phyloP scores from a whole-genome alignment of 2,888 invertebrate genomes.

The Sesamia inferens region DNA sequence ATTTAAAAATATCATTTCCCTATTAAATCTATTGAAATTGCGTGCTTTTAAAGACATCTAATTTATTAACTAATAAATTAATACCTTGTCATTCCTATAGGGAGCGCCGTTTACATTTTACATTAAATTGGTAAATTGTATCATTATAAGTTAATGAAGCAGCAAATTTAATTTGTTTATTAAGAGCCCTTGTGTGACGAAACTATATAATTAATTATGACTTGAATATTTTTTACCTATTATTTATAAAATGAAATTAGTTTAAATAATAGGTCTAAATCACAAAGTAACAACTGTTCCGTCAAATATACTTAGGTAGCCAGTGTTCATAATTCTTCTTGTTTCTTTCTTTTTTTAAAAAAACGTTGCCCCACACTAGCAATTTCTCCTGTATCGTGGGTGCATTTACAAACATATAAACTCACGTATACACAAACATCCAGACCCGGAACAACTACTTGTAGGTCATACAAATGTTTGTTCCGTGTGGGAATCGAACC shows the following conservation, averaged over 20 bases:
- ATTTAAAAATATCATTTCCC: neutral
- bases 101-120: neutral
- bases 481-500: too few species aligned
- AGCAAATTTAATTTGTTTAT: neutral
- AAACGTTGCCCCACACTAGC: too few species aligned
- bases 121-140: neutral
- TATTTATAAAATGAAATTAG: neutral
- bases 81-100: neutral
- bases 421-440: too few species aligned
- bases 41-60: neutral
- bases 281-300: conserved; percentile 11
- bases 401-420: too few species aligned
- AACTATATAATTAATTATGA: conserved; percentile 5
- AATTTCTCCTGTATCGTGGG: too few species aligned
- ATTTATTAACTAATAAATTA: neutral
- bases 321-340: neutral
- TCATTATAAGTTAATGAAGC: neutral
- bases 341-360: too few species aligned
- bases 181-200: conserved; percentile 7
- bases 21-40: neutral
- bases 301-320: neutral
- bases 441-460: too few species aligned
- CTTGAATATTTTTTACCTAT: neutral
- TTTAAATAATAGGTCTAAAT: conserved; percentile 1
- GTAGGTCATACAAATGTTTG: too few species aligned